Evolutionary conservation across 2,888 invertebrate species (phyloP).

Genomic region (Ommatoiulus sabulosus): DNA sequence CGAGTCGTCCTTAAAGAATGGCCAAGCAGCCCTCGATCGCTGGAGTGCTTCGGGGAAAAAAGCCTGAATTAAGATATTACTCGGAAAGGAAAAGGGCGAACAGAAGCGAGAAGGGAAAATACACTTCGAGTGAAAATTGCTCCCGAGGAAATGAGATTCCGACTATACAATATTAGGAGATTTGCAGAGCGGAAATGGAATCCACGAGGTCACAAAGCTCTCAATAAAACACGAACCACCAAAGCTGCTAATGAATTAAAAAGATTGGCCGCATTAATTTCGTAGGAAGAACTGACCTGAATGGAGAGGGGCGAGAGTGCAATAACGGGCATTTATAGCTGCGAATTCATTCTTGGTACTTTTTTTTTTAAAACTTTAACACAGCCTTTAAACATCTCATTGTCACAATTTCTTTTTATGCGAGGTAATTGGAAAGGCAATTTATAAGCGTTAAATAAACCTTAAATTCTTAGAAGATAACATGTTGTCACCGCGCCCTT

Average conservation of each 20-base stretch:
- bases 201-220: slow-evolving; percentile 27
- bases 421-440: too few relatives aligned
- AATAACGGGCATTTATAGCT: not conserved
- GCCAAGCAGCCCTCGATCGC: not conserved
- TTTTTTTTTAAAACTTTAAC: too few relatives aligned
- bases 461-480: too few relatives aligned
- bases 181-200: not conserved
- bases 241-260: slow-evolving; percentile 37
- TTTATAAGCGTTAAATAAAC: too few relatives aligned
- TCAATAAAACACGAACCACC: slow-evolving; percentile 8
- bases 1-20: not conserved
- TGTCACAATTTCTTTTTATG: too few relatives aligned
- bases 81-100: not conserved
- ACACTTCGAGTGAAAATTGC: slow-evolving; percentile 25
- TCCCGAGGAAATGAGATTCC: slow-evolving; percentile 31
- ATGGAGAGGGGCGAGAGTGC: not conserved
- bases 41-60: not conserved
- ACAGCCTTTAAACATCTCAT: too few relatives aligned
- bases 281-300: not conserved
- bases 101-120: not conserved
- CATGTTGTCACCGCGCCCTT: too few relatives aligned
- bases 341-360: not conserved
- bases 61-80: slow-evolving; percentile 37
- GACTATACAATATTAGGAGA: not conserved
- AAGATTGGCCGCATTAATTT: slow-evolving; percentile 22